These are phyloP conservation scores for Mythimna pallens DNA, from an alignment of 2,888 invertebrate genomes.

Conservation along the genomic window DNA sequence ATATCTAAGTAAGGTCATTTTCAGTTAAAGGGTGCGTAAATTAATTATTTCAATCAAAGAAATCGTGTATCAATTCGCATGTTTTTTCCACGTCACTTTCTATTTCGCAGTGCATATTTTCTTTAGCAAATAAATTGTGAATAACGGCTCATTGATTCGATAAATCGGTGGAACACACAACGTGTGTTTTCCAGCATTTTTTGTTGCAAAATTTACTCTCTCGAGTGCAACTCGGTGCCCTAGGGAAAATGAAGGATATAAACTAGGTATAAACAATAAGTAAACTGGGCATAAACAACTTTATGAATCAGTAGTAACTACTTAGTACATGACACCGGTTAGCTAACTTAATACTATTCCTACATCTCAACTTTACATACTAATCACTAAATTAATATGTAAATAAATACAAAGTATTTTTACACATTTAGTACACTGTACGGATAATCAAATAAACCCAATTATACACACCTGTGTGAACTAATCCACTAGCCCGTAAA, in stretches of 20 bases:
- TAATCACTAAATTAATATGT: constrained; percentile 28
- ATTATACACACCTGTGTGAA: constrained; percentile 54
- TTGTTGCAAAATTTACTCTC: neutral
- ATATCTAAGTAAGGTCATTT: too few species aligned
- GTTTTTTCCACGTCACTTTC: neutral
- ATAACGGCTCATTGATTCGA: neutral
- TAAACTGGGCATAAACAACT: neutral
- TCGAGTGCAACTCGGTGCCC: neutral
- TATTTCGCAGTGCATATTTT: neutral
- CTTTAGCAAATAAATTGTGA: neutral
- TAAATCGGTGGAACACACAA: neutral
- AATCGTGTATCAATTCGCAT: neutral
- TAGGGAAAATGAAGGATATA: neutral
- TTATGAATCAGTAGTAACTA: neutral
- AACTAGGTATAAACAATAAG: neutral
- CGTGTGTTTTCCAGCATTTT: neutral
- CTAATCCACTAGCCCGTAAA: constrained; percentile 35
- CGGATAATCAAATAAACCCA: constrained; percentile 10
- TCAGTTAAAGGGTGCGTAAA: too few species aligned
- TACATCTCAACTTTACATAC: constrained; percentile 7
- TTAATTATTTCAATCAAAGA: neutral
- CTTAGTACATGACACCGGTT: neutral
- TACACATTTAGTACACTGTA: neutral
- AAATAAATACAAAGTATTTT: constrained; percentile 11
- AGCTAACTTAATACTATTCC: neutral